Evolutionary conservation across 64 coral and sea anemone genomes (phyloP), one percentile per base, ranked within the genome.

Genomic region (Pocillopora damicornis): DNA sequence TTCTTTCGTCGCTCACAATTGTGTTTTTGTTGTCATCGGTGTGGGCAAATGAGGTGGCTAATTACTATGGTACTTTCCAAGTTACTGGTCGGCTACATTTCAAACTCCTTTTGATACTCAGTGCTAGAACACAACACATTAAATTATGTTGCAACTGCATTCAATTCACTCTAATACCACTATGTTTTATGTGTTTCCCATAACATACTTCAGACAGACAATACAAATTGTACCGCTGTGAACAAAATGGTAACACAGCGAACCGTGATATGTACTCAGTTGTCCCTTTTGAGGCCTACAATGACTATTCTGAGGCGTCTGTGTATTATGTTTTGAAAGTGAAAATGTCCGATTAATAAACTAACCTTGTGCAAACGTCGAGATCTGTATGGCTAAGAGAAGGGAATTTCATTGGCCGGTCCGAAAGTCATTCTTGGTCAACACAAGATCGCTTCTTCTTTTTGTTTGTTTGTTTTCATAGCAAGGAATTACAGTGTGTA

Each of bases 321-420:
- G 1, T 73, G 63, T 85, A 85, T 73, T 85, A 22, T 85, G 81
- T 85, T 85, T 72, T 63, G 20, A 85, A 45, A 85, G 37, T 85
- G 81, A 37, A 85, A 85, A 85, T 85, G 63, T 85, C 45, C 81
- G 81, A 85, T 72, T 85, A 85, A 85, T 73, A 85, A 85, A 85
- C 64, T 85, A 73, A 65, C 65, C 20, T 66, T 85, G 81, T 73
- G 81, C 61, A 85, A 85, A 85, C 81, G 51, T 72, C 30, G 38
- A 85, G 72, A 85, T 38, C 37, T 63, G 58, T 85, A 72, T 85
- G 36, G 56, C 30, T 38, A 35, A 20, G 64, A 16, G 11, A 23
- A 18, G 38, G 68, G 38, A 15, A 72, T 67, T 83, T 67, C 80
- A 69, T 83, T 83, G 61, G 80, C 80, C 37, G 35, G 6, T 69